phyloP scores from a whole-genome alignment of 2,797 vertebrate genomes.

The Chaunax sp. region DNA sequence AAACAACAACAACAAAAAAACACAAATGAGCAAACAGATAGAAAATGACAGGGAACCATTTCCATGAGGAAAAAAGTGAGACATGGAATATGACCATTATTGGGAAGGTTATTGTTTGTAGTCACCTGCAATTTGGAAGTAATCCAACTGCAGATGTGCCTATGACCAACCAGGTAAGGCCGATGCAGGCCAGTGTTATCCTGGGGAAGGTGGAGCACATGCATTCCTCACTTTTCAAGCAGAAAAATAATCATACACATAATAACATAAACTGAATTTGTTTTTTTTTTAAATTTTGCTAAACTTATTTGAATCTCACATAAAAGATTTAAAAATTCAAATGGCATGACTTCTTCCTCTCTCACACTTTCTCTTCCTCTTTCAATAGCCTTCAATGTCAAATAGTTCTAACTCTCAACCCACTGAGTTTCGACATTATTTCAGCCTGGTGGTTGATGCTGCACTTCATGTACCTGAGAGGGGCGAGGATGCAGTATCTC shows the following conservation, averaged over 20 bases:
- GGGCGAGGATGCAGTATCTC: constrained; percentile 92
- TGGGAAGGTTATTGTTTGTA: not conserved
- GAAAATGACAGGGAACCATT: not conserved
- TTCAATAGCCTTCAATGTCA: too few species aligned
- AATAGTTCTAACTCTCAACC: not conserved
- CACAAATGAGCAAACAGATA: not conserved
- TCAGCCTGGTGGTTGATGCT: not conserved
- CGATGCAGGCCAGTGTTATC: constrained; percentile 88
- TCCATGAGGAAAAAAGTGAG: fast-evolving
- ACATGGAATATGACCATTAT: not conserved
- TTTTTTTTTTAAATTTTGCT: too few species aligned
- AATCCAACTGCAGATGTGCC: constrained; percentile 91
- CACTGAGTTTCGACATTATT: constrained; percentile 7
- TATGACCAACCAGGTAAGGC: constrained; percentile 91
- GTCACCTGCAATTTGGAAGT: constrained; percentile 90
- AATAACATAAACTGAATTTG: too few species aligned
- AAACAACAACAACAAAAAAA: too few species aligned
- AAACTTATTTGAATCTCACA: too few species aligned
- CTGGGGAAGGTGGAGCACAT: constrained; percentile 69
- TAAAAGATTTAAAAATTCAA: too few species aligned
- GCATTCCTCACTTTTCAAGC: not conserved
- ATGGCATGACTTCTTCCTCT: too few species aligned
- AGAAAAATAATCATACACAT: not conserved
- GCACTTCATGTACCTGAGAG: constrained; percentile 86
- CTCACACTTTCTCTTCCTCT: too few species aligned